Percentiles rank a stretch among this genome's conserved stretches.
Evolutionary conservation across 2,113 vertebrate genomes (phyloP).

Genomic region (Peromyscus polionotus): DNA sequence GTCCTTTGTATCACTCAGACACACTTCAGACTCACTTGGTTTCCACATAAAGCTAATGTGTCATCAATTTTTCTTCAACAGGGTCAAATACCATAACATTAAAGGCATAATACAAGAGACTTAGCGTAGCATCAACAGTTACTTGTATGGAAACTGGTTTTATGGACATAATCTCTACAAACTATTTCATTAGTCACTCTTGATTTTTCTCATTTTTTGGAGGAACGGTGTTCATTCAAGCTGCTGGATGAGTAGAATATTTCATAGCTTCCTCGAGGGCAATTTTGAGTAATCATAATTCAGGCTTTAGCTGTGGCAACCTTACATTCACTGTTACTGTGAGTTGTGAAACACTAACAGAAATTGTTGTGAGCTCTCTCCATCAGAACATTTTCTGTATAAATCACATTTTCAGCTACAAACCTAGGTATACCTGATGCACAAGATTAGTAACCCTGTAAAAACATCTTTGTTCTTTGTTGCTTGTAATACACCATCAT

Average conservation of each 20-base stretch:
- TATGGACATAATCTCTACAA: background rate
- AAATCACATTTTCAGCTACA: background rate
- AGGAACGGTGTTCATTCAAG: background rate
- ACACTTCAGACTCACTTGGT: background rate
- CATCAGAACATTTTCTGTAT: background rate
- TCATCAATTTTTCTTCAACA: background rate
- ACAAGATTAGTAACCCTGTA: background rate
- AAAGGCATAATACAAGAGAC: background rate
- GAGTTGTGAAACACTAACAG: background rate
- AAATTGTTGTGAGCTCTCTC: background rate
- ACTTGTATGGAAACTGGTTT: background rate
- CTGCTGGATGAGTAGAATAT: background rate
- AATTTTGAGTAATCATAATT: background rate
- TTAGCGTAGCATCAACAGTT: background rate
- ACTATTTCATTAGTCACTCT: background rate
- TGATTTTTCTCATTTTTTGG: background rate
- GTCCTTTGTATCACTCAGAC: background rate
- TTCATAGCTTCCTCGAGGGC: background rate
- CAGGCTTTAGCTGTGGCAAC: background rate
- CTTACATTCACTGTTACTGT: background rate
- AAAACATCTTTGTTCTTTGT: background rate
- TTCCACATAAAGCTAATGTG: background rate
- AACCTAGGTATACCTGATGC: background rate
- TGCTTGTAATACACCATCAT: background rate
- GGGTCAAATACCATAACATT: background rate